Conservation (phyloP, 2,888 invertebrate genomes). For the Xestia sexstrigata region DNA sequence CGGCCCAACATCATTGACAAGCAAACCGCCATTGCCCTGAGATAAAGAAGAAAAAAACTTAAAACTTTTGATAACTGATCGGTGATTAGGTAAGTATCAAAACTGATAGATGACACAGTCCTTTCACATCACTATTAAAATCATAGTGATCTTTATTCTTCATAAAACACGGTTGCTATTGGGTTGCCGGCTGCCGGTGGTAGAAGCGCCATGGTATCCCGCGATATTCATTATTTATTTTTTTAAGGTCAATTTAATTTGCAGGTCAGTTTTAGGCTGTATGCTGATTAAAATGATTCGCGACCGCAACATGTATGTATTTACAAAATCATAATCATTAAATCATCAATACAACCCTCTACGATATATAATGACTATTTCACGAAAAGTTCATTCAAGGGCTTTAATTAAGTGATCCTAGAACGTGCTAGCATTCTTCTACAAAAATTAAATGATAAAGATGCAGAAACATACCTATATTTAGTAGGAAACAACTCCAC, state of each 20-base stretch:
- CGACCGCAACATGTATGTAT: no score
- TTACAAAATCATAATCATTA: no score
- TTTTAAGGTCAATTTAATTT: no score
- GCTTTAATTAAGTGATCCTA: background rate
- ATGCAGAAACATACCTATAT: slow-evolving; percentile 75
- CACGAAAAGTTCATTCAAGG: no score
- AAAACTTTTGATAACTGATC: background rate
- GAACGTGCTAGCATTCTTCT: background rate
- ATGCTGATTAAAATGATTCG: no score
- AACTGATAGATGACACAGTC: background rate
- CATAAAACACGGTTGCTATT: background rate
- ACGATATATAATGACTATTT: no score
- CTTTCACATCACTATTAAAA: background rate
- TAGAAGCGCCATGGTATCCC: no score
- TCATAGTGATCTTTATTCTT: background rate
- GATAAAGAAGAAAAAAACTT: background rate
- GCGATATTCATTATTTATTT: no score
- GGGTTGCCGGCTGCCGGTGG: background rate
- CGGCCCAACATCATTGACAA: slow-evolving; percentile 92
- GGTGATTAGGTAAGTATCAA: background rate
- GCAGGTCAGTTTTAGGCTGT: no score
- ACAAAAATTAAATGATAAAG: background rate
- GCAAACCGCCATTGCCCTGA: slow-evolving; percentile 92
- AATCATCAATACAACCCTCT: no score
- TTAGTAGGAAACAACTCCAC: slow-evolving; percentile 91